phyloP scores from a whole-genome alignment of 2,113 vertebrate genomes.

The Xyliphius kryptos region DNA sequence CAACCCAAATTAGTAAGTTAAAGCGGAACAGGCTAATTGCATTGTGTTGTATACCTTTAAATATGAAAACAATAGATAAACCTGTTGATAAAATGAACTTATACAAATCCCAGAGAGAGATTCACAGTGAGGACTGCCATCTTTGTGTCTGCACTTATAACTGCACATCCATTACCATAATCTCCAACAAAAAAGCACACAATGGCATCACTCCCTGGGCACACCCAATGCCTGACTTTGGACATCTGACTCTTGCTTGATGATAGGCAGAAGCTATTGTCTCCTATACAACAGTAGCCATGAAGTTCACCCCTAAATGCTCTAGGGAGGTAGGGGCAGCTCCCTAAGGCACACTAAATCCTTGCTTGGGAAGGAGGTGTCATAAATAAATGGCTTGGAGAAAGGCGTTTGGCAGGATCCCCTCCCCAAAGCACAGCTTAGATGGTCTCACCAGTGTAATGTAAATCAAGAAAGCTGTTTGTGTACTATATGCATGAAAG shows the following conservation, averaged over 20 bases:
- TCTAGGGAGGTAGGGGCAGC: conserved; percentile 23
- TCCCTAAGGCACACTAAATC: conserved; percentile 50
- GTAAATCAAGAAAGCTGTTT: no score
- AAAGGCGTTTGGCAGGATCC: no score
- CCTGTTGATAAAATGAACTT: conserved; percentile 19
- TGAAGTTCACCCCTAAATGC: conserved; percentile 38
- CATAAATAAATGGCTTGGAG: conserved; percentile 54
- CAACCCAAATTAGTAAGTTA: no score
- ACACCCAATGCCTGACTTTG: conserved; percentile 28
- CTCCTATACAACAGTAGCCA: conserved; percentile 36
- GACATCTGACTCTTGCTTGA: conserved; percentile 35
- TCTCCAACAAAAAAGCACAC: conserved; percentile 25
- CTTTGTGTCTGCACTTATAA: conserved; percentile 22
- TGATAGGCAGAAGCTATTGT: conserved; percentile 42
- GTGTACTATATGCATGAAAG: no score
- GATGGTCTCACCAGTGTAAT: no score
- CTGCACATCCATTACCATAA: conserved; percentile 38
- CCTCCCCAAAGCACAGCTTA: no score
- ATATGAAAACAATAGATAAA: conserved; percentile 45
- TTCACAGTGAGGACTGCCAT: conserved; percentile 35
- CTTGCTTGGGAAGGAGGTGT: conserved; percentile 48
- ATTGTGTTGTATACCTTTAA: conserved; percentile 19
- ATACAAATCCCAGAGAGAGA: conserved; percentile 42
- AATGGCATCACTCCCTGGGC: conserved; percentile 22
- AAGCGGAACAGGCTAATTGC: conserved; percentile 4